Percentiles rank a stretch among this genome's conserved stretches.
These are phyloP conservation scores for Zaprionus ornatus DNA, from an alignment of 1,140 invertebrate genomes.

Conservation along the genomic window DNA sequence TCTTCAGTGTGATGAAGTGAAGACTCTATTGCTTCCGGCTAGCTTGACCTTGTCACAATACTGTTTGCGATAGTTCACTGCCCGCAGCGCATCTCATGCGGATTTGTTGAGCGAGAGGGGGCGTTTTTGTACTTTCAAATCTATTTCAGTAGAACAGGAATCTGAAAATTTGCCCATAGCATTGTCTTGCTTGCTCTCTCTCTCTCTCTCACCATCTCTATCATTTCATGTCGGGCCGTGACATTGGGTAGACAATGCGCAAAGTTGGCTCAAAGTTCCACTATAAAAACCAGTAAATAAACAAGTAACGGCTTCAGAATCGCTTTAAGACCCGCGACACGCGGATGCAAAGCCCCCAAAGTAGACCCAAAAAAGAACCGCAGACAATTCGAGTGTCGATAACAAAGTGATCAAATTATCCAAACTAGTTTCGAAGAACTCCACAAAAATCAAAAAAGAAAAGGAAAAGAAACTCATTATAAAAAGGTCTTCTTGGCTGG, in stretches of 20 bases:
- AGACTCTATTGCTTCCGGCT: constrained; percentile 50
- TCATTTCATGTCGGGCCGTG: constrained; percentile 31
- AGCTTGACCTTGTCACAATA: constrained; percentile 46
- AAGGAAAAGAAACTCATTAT: constrained; percentile 19
- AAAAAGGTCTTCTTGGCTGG: constrained; percentile 35
- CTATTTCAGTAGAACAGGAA: constrained; percentile 48
- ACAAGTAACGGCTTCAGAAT: constrained; percentile 79
- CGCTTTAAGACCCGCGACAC: constrained; percentile 59
- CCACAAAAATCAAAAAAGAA: constrained; percentile 3
- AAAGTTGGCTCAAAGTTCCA: constrained; percentile 50
- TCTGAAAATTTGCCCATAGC: constrained; percentile 23
- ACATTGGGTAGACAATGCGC: constrained; percentile 60
- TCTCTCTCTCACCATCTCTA: neutral
- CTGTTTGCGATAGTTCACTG: constrained; percentile 55
- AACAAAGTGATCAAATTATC: constrained; percentile 56
- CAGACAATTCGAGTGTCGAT: constrained; percentile 43
- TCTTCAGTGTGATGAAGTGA: constrained; percentile 28
- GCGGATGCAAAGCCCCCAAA: constrained; percentile 68
- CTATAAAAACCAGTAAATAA: constrained; percentile 81
- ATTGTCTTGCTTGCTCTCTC: neutral
- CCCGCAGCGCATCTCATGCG: constrained; percentile 48
- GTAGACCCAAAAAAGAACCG: constrained; percentile 40
- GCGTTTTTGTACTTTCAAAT: constrained; percentile 56
- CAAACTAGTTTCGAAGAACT: constrained; percentile 55
- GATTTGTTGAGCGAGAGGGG: neutral